These are phyloP conservation scores for Falco columbarius DNA, from an alignment of 2,797 vertebrate genomes.

Conservation along the genomic window DNA sequence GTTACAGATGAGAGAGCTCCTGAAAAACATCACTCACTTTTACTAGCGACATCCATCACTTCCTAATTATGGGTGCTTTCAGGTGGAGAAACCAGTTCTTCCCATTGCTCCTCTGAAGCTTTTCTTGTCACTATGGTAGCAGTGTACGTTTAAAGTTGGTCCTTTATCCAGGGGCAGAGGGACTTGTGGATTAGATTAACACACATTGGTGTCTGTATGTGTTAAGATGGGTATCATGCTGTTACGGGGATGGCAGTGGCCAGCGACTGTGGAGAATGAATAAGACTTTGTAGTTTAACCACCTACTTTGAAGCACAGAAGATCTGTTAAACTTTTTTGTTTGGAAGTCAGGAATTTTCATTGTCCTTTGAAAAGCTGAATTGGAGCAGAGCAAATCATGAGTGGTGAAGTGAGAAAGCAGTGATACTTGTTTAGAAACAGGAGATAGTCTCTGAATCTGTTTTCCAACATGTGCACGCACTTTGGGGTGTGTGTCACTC, in stretches of 20 bases:
- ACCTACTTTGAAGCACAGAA: neutral
- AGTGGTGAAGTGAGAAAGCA: neutral
- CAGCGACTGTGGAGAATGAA: neutral
- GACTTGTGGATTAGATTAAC: slow-evolving; percentile 24
- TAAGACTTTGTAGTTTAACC: slow-evolving; percentile 1
- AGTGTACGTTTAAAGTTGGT: neutral
- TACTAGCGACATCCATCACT: slow-evolving; percentile 63
- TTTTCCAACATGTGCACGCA: neutral
- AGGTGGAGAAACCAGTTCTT: slow-evolving; percentile 46
- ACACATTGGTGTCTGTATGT: neutral
- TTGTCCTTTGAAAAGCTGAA: slow-evolving; percentile 3
- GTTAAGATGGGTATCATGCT: neutral
- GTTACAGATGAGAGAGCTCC: slow-evolving; percentile 68
- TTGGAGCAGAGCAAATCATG: neutral
- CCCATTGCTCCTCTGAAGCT: neutral
- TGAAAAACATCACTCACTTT: slow-evolving; percentile 67
- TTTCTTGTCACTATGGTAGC: neutral
- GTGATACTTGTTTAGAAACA: neutral
- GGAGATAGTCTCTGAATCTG: neutral
- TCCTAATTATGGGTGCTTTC: slow-evolving; percentile 63
- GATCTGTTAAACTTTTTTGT: neutral
- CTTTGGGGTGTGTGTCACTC: neutral
- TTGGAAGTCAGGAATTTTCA: neutral
- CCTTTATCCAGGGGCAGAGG: neutral
- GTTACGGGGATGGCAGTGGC: neutral